Percentiles rank a stretch among this genome's conserved stretches.
These are phyloP conservation scores for Anabacerthia variegaticeps DNA, from an alignment of 2,797 vertebrate species.

Conservation along the genomic window DNA sequence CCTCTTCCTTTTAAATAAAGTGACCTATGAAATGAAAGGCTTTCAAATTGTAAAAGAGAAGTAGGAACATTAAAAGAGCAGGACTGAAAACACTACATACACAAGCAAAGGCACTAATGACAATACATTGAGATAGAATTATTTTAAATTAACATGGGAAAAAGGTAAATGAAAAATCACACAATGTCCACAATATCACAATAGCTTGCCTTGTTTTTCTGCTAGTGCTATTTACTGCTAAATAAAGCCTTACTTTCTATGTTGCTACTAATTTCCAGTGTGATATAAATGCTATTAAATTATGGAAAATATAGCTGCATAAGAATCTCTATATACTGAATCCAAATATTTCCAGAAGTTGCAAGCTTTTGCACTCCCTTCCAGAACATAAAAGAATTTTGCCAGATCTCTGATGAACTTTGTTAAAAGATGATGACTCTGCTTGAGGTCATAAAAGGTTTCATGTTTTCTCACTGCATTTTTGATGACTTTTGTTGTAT, in stretches of 20 bases:
- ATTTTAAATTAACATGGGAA: background rate
- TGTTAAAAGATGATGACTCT: background rate
- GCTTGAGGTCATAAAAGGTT: background rate
- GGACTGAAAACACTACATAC: background rate
- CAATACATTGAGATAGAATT: background rate
- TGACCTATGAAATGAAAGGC: background rate
- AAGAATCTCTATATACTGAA: background rate
- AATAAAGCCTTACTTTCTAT: background rate
- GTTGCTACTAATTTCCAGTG: background rate
- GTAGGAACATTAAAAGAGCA: background rate
- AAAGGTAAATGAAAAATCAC: background rate
- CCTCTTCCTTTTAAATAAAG: background rate
- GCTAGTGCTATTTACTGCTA: background rate
- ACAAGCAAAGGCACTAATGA: background rate
- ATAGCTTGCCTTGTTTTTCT: background rate
- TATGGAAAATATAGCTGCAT: background rate
- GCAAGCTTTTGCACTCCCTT: background rate
- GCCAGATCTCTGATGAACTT: background rate
- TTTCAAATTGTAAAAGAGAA: background rate
- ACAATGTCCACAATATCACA: background rate
- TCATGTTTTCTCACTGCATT: background rate
- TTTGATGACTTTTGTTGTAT: background rate
- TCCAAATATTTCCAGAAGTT: background rate
- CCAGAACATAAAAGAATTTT: background rate
- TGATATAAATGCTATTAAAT: background rate